These are phyloP conservation scores for Boulengeromyrus knoepffleri DNA, from an alignment of 2,113 vertebrate genomes.

Conservation along the genomic window DNA sequence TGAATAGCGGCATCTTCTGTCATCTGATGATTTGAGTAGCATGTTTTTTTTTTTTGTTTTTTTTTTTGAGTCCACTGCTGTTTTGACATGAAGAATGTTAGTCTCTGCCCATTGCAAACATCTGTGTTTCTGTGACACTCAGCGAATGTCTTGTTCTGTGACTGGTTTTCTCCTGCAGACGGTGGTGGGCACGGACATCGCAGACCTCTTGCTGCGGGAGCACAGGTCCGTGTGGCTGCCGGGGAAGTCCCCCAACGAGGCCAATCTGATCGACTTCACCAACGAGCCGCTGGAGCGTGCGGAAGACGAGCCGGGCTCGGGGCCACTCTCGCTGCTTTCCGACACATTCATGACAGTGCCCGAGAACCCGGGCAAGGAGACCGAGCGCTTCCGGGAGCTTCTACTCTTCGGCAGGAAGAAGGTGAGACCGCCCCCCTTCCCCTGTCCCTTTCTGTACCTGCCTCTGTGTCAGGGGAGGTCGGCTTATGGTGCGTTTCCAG, in stretches of 20 bases:
- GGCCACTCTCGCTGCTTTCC: slow-evolving; percentile 81
- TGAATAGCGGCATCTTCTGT: background rate
- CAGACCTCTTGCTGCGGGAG: slow-evolving; percentile 85
- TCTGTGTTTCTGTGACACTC: background rate
- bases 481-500: background rate
- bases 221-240: slow-evolving; percentile 92
- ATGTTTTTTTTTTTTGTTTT: background rate
- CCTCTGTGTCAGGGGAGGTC: background rate
- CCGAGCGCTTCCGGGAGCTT: slow-evolving; percentile 87
- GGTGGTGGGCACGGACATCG: slow-evolving; percentile 90
- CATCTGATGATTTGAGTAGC: background rate
- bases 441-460: background rate
- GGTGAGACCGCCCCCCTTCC: slow-evolving; percentile 42
- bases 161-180: slow-evolving; percentile 59
- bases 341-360: slow-evolving; percentile 66
- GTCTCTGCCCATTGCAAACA: background rate
- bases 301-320: slow-evolving; percentile 78
- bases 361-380: slow-evolving; percentile 75
- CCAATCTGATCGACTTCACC: slow-evolving; percentile 93
- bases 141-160: background rate
- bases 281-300: slow-evolving; percentile 77
- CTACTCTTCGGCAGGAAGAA: slow-evolving; percentile 93
- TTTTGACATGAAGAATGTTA: background rate
- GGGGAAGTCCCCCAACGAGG: slow-evolving; percentile 90
- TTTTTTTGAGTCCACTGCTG: background rate